Conservation (phyloP, 2,888 invertebrate genomes). For the Tigriopus californicus region DNA sequence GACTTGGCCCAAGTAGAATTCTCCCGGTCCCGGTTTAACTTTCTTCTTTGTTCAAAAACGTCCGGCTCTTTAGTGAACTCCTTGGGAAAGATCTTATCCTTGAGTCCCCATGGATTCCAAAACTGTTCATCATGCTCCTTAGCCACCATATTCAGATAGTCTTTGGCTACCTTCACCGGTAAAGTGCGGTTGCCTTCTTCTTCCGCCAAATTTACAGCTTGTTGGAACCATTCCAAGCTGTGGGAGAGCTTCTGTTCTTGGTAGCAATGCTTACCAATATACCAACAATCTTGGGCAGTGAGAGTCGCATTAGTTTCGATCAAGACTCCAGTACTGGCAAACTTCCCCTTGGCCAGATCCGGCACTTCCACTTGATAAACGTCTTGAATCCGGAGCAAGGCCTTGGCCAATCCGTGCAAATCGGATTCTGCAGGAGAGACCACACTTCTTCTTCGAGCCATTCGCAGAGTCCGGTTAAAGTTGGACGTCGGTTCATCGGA, state of each 20-base stretch:
- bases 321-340: slow-evolving; percentile 11
- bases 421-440: slow-evolving; percentile 22
- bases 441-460: background rate
- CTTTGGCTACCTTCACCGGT: slow-evolving; percentile 21
- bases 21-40: background rate
- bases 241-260: slow-evolving; percentile 24
- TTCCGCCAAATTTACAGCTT: slow-evolving; percentile 23
- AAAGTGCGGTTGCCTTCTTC: slow-evolving; percentile 24
- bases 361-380: slow-evolving; percentile 23
- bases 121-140: slow-evolving; percentile 1
- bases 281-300: slow-evolving; percentile 24
- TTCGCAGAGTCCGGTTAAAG: background rate
- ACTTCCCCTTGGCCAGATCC: slow-evolving; percentile 21
- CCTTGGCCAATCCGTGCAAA: slow-evolving; percentile 24
- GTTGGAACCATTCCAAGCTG: slow-evolving; percentile 27
- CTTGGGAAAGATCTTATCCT: background rate
- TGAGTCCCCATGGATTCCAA: background rate
- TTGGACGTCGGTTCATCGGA: slow-evolving; percentile 2
- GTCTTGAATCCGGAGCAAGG: slow-evolving; percentile 23
- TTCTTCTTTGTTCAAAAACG: background rate
- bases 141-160: slow-evolving; percentile 21
- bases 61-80: background rate
- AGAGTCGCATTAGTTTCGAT: background rate
- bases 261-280: slow-evolving; percentile 26
- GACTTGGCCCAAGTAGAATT: background rate